These are phyloP conservation scores for Drosophila monieri DNA, from an alignment of 2,888 invertebrate genomes.

Conservation along the genomic window DNA sequence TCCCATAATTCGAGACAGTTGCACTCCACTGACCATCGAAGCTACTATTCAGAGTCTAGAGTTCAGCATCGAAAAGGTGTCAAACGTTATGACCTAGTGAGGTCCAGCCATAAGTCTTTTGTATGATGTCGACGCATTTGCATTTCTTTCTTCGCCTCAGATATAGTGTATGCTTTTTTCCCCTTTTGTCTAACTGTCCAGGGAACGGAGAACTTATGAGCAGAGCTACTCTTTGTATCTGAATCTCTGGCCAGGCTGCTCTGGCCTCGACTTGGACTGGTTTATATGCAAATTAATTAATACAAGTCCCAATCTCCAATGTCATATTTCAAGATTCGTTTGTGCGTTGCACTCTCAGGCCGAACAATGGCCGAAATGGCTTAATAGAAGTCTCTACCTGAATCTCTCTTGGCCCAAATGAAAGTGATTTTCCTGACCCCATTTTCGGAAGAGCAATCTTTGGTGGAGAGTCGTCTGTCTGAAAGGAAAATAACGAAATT, in stretches of 20 bases:
- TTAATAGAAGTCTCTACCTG: conserved; percentile 50
- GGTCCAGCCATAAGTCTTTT: conserved; percentile 45
- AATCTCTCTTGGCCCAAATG: conserved; percentile 50
- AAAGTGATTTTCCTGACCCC: conserved; percentile 78
- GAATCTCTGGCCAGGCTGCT: not conserved
- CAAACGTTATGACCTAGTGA: conserved; percentile 66
- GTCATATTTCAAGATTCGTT: conserved; percentile 54
- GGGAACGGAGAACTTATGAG: conserved; percentile 25
- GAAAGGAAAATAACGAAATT: conserved; percentile 16
- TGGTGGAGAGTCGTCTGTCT: conserved; percentile 8
- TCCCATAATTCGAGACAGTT: too few species aligned
- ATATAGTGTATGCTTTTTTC: conserved; percentile 15
- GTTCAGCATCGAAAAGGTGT: conserved; percentile 61
- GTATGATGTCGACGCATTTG: conserved; percentile 54
- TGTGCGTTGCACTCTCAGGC: conserved; percentile 66
- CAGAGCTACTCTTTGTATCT: conserved; percentile 13
- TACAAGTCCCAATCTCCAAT: conserved; percentile 59
- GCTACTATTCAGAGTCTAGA: conserved; percentile 2
- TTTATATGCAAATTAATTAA: conserved; percentile 73
- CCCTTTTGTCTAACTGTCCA: conserved; percentile 18
- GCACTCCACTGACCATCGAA: too few species aligned
- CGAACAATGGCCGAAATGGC: conserved; percentile 48
- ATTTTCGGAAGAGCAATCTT: conserved; percentile 37
- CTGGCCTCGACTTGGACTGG: conserved; percentile 42
- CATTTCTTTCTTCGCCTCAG: conserved; percentile 63